These are phyloP conservation scores for Rhombomys opimus DNA, from an alignment of 2,113 vertebrate species.

Conservation along the genomic window DNA sequence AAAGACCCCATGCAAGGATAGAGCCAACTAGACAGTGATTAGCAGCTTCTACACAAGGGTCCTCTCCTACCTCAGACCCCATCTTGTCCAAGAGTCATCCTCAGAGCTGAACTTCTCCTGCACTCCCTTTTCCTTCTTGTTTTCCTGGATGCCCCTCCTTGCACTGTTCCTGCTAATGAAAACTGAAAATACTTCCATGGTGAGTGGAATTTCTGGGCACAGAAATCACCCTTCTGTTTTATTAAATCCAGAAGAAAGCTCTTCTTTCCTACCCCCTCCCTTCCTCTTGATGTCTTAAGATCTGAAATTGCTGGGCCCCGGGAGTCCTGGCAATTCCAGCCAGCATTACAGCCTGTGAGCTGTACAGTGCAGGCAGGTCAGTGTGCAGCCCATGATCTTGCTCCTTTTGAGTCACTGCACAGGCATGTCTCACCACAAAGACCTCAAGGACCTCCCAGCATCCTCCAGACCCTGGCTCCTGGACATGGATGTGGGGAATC, in stretches of 20 bases:
- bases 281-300: not conserved
- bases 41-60: not conserved
- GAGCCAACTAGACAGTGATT: not conserved
- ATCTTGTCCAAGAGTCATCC: not conserved
- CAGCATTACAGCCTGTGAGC: fast-evolving
- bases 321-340: fast-evolving
- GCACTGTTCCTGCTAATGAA: not conserved
- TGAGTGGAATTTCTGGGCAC: not conserved
- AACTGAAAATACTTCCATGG: conserved; percentile 3
- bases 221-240: not conserved
- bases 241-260: not conserved
- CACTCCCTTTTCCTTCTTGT: fast-evolving
- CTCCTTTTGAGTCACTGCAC: not conserved
- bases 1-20: not conserved
- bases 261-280: not conserved
- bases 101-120: not conserved
- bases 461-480: not conserved
- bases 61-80: not conserved
- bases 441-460: not conserved
- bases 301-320: not conserved
- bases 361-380: not conserved
- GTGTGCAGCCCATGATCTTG: not conserved
- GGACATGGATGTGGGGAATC: not conserved
- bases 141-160: fast-evolving
- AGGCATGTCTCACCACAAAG: not conserved